A percentile compares a stretch with the other conserved stretches of the same genome.
phyloP scores from a whole-genome alignment of 2,797 vertebrate species.

The Discoglossus pictus region DNA sequence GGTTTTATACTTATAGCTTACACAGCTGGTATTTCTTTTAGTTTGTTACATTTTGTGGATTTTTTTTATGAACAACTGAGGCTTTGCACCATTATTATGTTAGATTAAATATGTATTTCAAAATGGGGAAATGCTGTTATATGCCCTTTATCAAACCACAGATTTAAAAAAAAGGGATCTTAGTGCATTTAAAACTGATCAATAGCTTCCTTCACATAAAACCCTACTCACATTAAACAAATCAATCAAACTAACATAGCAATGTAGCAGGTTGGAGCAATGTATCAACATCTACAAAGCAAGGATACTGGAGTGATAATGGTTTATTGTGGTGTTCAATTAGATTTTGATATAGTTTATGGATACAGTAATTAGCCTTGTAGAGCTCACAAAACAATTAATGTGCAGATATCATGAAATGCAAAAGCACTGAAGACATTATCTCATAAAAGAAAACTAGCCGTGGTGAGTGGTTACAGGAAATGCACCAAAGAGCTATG shows the following conservation, averaged over 20 bases:
- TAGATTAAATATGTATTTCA: too few relatives aligned
- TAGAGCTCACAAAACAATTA: background rate
- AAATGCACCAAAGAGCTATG: conserved; percentile 6
- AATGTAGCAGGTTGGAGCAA: background rate
- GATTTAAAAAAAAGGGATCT: too few relatives aligned
- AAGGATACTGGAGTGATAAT: conserved; percentile 1
- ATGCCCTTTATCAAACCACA: too few relatives aligned
- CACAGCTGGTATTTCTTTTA: too few relatives aligned
- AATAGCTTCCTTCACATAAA: background rate
- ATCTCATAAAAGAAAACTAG: conserved; percentile 4
- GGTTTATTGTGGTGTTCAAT: conserved; percentile 3
- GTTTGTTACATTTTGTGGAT: too few relatives aligned
- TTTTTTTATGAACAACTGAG: too few relatives aligned
- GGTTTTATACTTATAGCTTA: too few relatives aligned
- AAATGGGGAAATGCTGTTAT: too few relatives aligned
- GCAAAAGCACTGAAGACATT: conserved; percentile 4
- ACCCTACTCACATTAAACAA: background rate
- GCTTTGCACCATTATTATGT: too few relatives aligned
- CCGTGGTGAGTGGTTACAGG: background rate
- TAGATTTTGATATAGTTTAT: conserved; percentile 13
- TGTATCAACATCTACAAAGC: background rate
- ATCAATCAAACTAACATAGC: background rate
- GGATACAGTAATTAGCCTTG: background rate
- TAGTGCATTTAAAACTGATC: background rate
- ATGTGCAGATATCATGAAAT: conserved; percentile 19